Base-by-base conservation (phyloP, 2,888 invertebrate species). In the Julus scanicus region DNA sequence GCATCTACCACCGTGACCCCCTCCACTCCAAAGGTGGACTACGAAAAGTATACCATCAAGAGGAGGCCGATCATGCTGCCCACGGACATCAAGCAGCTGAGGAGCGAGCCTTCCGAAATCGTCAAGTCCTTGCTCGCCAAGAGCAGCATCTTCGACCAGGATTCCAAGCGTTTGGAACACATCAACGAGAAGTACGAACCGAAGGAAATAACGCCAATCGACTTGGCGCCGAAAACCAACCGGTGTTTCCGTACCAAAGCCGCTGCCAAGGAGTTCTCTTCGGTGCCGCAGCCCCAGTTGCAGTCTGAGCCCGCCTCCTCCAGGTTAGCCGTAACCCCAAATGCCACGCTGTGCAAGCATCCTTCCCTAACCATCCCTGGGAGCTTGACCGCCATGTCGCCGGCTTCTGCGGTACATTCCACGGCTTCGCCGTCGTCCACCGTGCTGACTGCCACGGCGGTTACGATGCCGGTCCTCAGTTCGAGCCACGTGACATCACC, bases 81-180 rank as follows among this genome's bases (percentile, higher is more conserved):
- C 4, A 86, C 89, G 0, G 89, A 89, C 49, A 85, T 89, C 17
- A 86, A 87, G 9, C 89, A 88, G 84, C 94, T 96, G 89, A 95
- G 96, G 91, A 94, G 96, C 89, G 97, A 98, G 92, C 98, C 98
- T 0, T 98, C 98, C 40, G 98, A 98, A 91, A 98, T 98, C 91
- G 96, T 98, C 71, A 96, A 97, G 91, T 97, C 97, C 40, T 94
- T 99, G 91, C 94, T 98, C 91, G 97, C 98, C 6, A 97, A 97
- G 92, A 95, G 96, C 90, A 98, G 97, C 87, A 97, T 99, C 88
- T 98, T 99, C 92, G 99, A 99, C 92, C 98, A 98, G 92, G 99
- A 99, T 92, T 95, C 96, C 80, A 97, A 98, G 92, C 94, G 99
- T 57, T 93, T 99, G 89, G 98, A 98, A 92, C 91, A 92, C 91